These are phyloP conservation scores for Eristalinus aeneus DNA, from an alignment of 2,888 invertebrate species.

Conservation along the genomic window DNA sequence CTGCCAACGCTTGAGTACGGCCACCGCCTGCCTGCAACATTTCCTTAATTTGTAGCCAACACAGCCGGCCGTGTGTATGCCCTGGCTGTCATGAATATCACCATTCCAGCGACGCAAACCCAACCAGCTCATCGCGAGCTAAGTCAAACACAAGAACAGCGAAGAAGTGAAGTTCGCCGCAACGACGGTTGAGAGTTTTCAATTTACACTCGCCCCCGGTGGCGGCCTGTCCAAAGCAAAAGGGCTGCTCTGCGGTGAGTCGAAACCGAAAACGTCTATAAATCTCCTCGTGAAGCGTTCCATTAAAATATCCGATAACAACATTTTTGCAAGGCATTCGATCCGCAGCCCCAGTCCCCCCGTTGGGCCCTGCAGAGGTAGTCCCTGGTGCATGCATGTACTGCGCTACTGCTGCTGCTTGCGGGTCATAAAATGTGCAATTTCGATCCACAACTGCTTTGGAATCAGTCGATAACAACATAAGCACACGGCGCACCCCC, in stretches of 20 bases:
- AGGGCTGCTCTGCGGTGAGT: neutral
- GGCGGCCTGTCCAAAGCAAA: neutral
- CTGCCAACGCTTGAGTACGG: neutral
- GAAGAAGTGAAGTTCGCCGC: constrained; percentile 1
- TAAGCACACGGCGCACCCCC: constrained; percentile 34
- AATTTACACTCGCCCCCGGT: neutral
- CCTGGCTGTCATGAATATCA: constrained; percentile 19
- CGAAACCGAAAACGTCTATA: constrained; percentile 34
- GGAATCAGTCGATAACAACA: constrained; percentile 57
- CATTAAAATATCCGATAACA: constrained; percentile 60
- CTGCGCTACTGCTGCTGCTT: constrained; percentile 8
- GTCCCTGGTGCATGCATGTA: constrained; percentile 32
- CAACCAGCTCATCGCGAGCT: neutral
- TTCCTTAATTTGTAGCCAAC: constrained; percentile 22
- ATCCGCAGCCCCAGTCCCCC: neutral
- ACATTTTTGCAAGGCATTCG: constrained; percentile 47
- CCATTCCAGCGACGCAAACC: constrained; percentile 10
- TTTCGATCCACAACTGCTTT: constrained; percentile 58
- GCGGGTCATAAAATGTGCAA: constrained; percentile 56
- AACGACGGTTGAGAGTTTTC: neutral
- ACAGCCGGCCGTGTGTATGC: neutral
- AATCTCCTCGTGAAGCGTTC: constrained; percentile 42
- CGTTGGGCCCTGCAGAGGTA: constrained; percentile 22
- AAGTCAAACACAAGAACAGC: constrained; percentile 7
- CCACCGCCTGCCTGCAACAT: constrained; percentile 9